Base-by-base conservation (phyloP, 2,888 invertebrate species). In the Clitarchus hookeri region DNA sequence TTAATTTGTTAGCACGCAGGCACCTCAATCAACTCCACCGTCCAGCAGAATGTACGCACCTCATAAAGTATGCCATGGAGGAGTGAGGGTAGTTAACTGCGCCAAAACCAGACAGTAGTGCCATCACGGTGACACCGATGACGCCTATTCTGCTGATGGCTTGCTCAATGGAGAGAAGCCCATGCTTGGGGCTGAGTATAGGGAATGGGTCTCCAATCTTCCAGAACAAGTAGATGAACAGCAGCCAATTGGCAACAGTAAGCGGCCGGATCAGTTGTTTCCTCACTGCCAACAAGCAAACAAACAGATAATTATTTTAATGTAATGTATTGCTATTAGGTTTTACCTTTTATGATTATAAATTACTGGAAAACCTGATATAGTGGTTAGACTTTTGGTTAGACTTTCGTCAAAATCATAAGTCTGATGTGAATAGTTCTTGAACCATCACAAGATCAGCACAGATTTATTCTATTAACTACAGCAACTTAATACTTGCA, bases 41-140 rank as follows among this genome's bases (percentile, higher is more conserved):
- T 36, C 36, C 36, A 36, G 36, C 36, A 36, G 4, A 36, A 36
- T 36, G 36, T 36, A 36, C 82, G 16, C 0, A 93, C 96, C 97
- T 95, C 92, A 98, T 97, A 92, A 99, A 99, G 91, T 98, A 98
- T 25, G 98, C 96, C 99, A 99, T 99, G 85, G 98, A 99, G 0
- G 98, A 98, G 91, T 99, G 99, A 0, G 99, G 99, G 91, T 98
- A 99, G 92, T 98, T 99, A 16, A 99, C 99, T 84, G 99, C 99
- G 94, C 99, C 99, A 93, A 99, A 99, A 0, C 99, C 99, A 4
- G 99, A 99, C 4, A 99, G 92, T 79, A 99, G 93, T 0, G 99
- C 99, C 99, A 99, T 99, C 0, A 99, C 97, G 0, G 99, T 99
- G 0, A 99, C 99, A 0, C 99, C 99, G 88, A 99, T 98, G 0